Evolutionary conservation across 1,140 invertebrate genomes (phyloP).

Genomic region (Trinorchestia longiramus): DNA sequence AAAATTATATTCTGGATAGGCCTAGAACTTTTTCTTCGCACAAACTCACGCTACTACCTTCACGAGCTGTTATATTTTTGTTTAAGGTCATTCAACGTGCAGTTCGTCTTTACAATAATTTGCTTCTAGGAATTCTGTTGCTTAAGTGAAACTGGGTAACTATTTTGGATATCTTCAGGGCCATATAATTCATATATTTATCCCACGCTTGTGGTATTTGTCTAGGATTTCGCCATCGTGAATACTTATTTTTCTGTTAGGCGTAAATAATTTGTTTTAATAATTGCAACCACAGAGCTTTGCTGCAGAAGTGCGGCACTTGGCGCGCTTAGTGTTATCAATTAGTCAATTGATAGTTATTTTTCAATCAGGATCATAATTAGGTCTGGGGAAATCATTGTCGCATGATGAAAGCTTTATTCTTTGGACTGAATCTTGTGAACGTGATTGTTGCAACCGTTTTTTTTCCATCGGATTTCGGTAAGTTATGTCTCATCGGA

Average conservation of each 20-base stretch:
- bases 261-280: not conserved
- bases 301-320: not conserved
- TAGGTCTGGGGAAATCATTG: not conserved
- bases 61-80: not conserved
- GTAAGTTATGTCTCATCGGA: not conserved
- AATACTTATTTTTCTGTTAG: not conserved
- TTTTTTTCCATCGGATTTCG: not conserved
- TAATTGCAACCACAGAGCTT: not conserved
- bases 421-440: not conserved
- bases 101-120: not conserved
- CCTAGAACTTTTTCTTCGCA: not conserved
- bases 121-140: not conserved
- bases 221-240: not conserved
- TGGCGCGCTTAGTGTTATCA: not conserved
- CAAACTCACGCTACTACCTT: not conserved
- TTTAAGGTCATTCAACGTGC: not conserved
- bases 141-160: not conserved
- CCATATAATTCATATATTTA: not conserved
- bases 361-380: not conserved
- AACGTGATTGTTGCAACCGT: not conserved
- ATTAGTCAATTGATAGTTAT: too few species aligned
- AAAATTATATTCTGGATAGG: not conserved
- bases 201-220: not conserved
- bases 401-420: not conserved
- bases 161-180: not conserved